Conservation (phyloP, 1,140 invertebrate genomes). For the Mamestra configurata region DNA sequence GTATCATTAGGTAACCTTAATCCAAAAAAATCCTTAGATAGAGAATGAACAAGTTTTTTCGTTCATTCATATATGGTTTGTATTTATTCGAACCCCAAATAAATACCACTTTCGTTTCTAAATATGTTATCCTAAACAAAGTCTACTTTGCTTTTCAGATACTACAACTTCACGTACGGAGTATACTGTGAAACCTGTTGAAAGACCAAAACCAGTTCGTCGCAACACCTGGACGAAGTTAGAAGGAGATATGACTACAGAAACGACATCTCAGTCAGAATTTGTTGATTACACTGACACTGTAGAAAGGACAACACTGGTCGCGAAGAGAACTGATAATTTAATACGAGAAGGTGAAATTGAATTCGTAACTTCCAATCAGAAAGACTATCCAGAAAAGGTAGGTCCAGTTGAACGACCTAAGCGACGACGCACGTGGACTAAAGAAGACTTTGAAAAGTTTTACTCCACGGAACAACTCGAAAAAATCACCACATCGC, state of each 20-base stretch:
- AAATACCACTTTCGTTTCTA: not conserved
- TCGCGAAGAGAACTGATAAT: conserved; percentile 90
- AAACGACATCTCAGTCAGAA: conserved; percentile 91
- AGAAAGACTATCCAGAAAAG: conserved; percentile 89
- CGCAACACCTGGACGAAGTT: conserved; percentile 95
- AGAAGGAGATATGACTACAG: conserved; percentile 91
- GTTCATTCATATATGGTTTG: too few relatives aligned
- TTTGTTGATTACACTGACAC: conserved; percentile 89
- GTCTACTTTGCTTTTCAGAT: conserved; percentile 85
- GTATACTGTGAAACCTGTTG: conserved; percentile 90
- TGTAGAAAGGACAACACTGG: conserved; percentile 88
- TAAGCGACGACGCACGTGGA: conserved; percentile 90
- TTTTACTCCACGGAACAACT: conserved; percentile 89
- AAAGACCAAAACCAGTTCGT: conserved; percentile 91
- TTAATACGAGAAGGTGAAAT: conserved; percentile 90
- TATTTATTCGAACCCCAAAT: too few relatives aligned
- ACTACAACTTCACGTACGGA: conserved; percentile 90
- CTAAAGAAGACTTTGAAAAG: conserved; percentile 91
- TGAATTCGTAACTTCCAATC: conserved; percentile 89
- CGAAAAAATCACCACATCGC: conserved; percentile 87
- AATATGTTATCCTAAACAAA: not conserved
- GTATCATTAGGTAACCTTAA: too few relatives aligned
- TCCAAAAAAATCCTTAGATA: too few relatives aligned
- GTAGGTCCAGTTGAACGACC: conserved; percentile 86
- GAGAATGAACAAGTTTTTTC: too few relatives aligned